These are phyloP conservation scores for Felis catus DNA, from an alignment of 2,113 vertebrate genomes.

Conservation along the genomic window DNA sequence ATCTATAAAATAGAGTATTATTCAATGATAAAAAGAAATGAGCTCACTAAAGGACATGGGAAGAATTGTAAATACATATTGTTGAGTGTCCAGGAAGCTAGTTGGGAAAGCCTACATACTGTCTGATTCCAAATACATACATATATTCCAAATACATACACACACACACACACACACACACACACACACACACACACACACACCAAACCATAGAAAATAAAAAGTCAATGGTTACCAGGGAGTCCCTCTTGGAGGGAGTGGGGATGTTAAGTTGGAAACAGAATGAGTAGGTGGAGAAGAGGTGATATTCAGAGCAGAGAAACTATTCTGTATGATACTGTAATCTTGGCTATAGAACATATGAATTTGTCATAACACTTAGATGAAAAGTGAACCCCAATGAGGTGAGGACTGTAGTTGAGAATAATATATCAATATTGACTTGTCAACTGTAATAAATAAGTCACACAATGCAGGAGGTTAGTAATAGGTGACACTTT, in stretches of 20 bases:
- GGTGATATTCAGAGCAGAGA: neutral
- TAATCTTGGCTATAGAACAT: neutral
- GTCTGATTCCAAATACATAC: neutral
- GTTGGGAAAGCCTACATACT: neutral
- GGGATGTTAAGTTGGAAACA: neutral
- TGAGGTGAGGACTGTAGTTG: neutral
- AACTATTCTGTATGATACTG: neutral
- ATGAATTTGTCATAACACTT: neutral
- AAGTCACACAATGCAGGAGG: neutral
- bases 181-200: no score
- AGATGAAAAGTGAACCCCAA: neutral
- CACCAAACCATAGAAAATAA: neutral
- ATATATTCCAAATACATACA: no score
- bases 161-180: no score
- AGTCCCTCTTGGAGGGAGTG: rapidly evolving
- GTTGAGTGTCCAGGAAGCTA: neutral
- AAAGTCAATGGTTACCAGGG: neutral
- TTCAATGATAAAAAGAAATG: neutral
- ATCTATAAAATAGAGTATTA: neutral
- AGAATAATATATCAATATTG: neutral
- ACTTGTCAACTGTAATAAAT: neutral
- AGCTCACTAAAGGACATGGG: neutral
- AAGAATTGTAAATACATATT: no score
- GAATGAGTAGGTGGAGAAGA: neutral
- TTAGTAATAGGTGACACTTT: neutral